These are phyloP conservation scores for Lophius piscatorius DNA, from an alignment of 2,113 vertebrate species.

Conservation along the genomic window DNA sequence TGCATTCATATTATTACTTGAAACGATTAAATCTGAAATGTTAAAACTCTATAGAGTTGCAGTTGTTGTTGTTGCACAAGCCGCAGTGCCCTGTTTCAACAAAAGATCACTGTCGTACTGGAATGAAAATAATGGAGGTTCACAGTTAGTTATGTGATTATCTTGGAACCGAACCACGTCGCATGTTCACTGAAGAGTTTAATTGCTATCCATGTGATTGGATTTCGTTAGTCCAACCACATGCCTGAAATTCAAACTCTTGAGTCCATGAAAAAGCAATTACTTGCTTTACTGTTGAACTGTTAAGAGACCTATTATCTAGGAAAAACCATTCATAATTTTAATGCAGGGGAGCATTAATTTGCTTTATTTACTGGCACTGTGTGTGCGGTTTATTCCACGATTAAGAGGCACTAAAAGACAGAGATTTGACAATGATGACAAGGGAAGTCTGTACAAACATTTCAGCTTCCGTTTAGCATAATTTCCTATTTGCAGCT, in stretches of 20 bases:
- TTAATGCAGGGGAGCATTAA: conserved; percentile 58
- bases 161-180: conserved; percentile 67
- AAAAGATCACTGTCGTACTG: conserved; percentile 34
- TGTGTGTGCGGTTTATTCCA: conserved; percentile 30
- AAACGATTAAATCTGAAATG: too few species aligned
- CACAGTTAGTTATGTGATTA: conserved; percentile 65
- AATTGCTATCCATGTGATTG: conserved; percentile 75
- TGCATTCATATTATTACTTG: too few species aligned
- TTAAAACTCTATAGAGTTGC: too few species aligned
- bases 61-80: too few species aligned
- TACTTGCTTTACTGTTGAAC: conserved; percentile 77
- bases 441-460: background rate
- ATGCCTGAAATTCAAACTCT: conserved; percentile 75
- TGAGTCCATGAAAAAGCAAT: conserved; percentile 79
- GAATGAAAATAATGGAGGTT: conserved; percentile 62
- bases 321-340: conserved; percentile 62
- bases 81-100: too few species aligned
- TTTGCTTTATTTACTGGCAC: conserved; percentile 66
- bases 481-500: conserved; percentile 1
- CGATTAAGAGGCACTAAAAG: conserved; percentile 7
- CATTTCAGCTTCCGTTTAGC: background rate
- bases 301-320: conserved; percentile 73
- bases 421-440: conserved; percentile 19
- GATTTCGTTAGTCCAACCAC: conserved; percentile 67
- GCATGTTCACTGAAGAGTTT: conserved; percentile 75